These are phyloP conservation scores for Ichneumoninae sp. DNA, from an alignment of 2,888 invertebrate genomes.

Conservation along the genomic window DNA sequence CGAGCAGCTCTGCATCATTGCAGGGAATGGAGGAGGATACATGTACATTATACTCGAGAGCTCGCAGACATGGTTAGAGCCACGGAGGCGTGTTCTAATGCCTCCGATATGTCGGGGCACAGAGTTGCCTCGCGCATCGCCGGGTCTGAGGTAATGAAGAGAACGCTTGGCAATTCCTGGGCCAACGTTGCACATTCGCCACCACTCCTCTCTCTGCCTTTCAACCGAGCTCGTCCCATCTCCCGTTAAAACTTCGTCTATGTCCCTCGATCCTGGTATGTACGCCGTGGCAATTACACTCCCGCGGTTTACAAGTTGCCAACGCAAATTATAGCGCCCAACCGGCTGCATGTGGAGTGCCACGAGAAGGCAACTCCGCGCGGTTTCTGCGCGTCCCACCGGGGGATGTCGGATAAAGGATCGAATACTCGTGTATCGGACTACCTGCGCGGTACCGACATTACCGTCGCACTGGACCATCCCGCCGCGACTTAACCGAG, in stretches of 20 bases:
- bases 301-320: slow-evolving; percentile 50
- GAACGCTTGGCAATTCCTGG: slow-evolving; percentile 33
- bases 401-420: slow-evolving; percentile 46
- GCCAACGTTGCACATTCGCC: slow-evolving; percentile 41
- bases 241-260: background rate
- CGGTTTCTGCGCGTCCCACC: slow-evolving; percentile 26
- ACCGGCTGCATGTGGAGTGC: background rate
- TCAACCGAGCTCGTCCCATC: background rate
- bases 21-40: background rate
- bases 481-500: background rate
- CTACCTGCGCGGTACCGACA: slow-evolving; percentile 20
- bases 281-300: slow-evolving; percentile 54
- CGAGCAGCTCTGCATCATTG: background rate
- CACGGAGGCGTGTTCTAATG: slow-evolving; percentile 33
- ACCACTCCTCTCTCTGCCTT: background rate
- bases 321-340: slow-evolving; percentile 41
- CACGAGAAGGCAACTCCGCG: background rate
- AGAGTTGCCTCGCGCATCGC: slow-evolving; percentile 17
- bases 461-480: background rate
- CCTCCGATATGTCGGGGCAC: slow-evolving; percentile 40
- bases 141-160: slow-evolving; percentile 46
- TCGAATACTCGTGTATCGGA: slow-evolving; percentile 51
- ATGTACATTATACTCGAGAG: background rate
- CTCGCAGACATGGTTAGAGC: background rate
- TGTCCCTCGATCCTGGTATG: slow-evolving; percentile 12